Conservation (phyloP, 2,888 invertebrate genomes). For the Nasonia oneida region DNA sequence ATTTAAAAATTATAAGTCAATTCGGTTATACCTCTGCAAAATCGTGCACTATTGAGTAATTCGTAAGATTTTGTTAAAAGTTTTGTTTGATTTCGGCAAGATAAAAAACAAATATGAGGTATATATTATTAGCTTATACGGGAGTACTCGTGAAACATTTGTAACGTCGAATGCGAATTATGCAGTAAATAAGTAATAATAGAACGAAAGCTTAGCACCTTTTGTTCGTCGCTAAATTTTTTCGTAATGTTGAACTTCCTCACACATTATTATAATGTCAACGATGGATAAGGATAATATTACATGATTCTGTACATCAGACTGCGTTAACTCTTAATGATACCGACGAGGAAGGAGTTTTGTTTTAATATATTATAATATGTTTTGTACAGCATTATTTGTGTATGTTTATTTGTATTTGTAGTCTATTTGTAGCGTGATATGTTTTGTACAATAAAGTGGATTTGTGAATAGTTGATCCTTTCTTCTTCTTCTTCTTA, state of each 20-base stretch:
- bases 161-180: slow-evolving; percentile 75
- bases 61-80: not conserved
- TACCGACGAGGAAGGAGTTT: slow-evolving; percentile 47
- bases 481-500: not conserved
- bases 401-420: slow-evolving; percentile 65
- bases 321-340: slow-evolving; percentile 43
- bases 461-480: slow-evolving; percentile 58
- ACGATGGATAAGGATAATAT: slow-evolving; percentile 24
- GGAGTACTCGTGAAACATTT: slow-evolving; percentile 76
- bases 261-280: slow-evolving; percentile 49
- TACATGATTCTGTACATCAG: slow-evolving; percentile 63
- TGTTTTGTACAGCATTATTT: slow-evolving; percentile 68
- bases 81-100: not conserved
- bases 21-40: not conserved
- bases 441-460: slow-evolving; percentile 70
- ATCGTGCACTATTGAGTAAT: not conserved
- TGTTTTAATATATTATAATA: slow-evolving; percentile 39
- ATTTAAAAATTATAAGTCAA: not conserved
- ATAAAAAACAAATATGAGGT: not conserved
- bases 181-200: slow-evolving; percentile 62
- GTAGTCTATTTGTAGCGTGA: slow-evolving; percentile 66
- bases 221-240: not conserved
- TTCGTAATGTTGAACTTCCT: not conserved
- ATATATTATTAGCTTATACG: not conserved
- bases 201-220: slow-evolving; percentile 29